phyloP scores from a whole-genome alignment of 2,113 vertebrate genomes.

The Neodon shergylaensis region DNA sequence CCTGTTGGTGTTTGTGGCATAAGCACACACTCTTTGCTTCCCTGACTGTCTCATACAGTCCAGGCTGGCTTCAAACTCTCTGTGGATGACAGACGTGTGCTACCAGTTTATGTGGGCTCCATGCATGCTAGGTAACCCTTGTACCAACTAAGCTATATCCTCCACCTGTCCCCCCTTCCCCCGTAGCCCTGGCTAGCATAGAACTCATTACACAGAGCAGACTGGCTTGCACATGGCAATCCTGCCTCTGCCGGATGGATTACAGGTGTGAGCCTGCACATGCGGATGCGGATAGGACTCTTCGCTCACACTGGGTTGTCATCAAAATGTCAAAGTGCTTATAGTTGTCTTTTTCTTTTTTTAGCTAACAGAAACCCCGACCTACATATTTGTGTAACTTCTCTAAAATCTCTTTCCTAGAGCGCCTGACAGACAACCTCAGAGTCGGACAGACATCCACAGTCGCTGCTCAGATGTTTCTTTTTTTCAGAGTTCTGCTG shows the following conservation, averaged over 20 bases:
- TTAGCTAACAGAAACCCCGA: slow-evolving; percentile 13
- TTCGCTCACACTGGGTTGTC: accelerated
- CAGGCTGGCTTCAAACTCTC: not conserved
- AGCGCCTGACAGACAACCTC: slow-evolving; percentile 95
- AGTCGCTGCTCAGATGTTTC: slow-evolving; percentile 95
- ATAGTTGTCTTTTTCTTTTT: not conserved
- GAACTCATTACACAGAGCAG: not conserved
- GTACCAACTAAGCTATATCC: not conserved
- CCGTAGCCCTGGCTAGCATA: not conserved
- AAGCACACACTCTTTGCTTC: not conserved
- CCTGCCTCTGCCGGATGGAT: not conserved
- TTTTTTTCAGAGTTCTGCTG: slow-evolving; percentile 96
- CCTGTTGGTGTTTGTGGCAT: not conserved
- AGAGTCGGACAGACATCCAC: slow-evolving; percentile 91
- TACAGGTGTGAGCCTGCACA: not conserved
- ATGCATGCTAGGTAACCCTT: not conserved
- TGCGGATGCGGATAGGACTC: not conserved
- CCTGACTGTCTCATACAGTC: not conserved
- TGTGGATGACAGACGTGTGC: not conserved
- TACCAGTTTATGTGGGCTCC: not conserved
- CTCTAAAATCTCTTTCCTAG: slow-evolving; percentile 83
- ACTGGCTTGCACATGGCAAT: not conserved
- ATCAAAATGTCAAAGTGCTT: not conserved
- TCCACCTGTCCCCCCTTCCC: too few species aligned
- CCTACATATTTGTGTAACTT: slow-evolving; percentile 50